Evolutionary conservation across 2,113 vertebrate species (phyloP), one percentile per base, ranked within the genome.

Genomic region (Urocitellus parryii): DNA sequence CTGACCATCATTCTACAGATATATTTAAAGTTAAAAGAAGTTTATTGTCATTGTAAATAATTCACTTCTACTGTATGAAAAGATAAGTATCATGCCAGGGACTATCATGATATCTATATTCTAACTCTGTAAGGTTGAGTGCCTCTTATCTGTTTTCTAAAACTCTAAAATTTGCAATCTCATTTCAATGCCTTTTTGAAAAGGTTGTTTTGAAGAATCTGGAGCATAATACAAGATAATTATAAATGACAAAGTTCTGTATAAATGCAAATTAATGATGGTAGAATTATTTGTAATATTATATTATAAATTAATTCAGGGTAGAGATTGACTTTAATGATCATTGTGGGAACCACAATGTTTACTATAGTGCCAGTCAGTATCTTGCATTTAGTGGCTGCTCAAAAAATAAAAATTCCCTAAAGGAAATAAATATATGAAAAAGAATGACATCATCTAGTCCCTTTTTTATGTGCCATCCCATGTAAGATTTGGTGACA

Each of bases 151-250:
- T 87, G 53, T 29, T 61, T 89, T 81, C 58, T 51, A 83, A 24
- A 90, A 83, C 2, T 73, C 58, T 88, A 77, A 76, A 90, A 88
- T 63, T 83, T 67, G 34, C 73, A 88, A 1, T 92, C 53, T 8
- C 68, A 82, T 97, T 81, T 95, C n/a, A 83, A 34, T 94, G 0
- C 80, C 81, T 95, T 89, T 92, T 74, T 58, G 6, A 29, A 95
- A 90, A 95, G 17, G 37, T 90, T 42, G 8, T 90, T 73, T 51
- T 58, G 42, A 80, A 77, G 53, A 77, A 20, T 58, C 77, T 53
- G 34, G 6, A 83, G 70, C 12, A 67, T 34, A 87, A 84, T 87
- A 34, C 39, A 45, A 94, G 65, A 48, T 37, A 94, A n/a, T 4
- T 63, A 0, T 82, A 84, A 90, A 72, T 81, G 8, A 25, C 61